Evolutionary conservation across 1,140 invertebrate species (phyloP).

Genomic region (Steinernema khuongi): DNA sequence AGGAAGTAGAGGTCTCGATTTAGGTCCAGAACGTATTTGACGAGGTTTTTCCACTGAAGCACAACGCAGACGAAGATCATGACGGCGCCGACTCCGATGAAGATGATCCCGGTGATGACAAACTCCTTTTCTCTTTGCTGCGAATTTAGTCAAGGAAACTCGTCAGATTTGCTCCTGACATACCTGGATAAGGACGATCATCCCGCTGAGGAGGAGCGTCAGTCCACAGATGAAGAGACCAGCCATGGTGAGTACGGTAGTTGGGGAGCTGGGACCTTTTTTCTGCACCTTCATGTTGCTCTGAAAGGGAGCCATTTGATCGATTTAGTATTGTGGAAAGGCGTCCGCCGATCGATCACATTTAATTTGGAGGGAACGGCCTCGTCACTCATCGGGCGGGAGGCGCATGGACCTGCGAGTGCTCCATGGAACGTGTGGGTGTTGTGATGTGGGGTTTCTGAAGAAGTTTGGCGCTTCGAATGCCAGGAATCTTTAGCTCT

Average conservation of each 20-base stretch:
- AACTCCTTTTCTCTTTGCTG: constrained; percentile 28
- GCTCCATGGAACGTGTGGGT: too few relatives aligned
- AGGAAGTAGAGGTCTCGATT: constrained; percentile 36
- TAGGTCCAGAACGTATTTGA: constrained; percentile 34
- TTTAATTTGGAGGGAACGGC: too few relatives aligned
- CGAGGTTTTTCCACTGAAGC: constrained; percentile 36
- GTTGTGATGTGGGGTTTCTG: too few relatives aligned
- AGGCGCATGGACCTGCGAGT: too few relatives aligned
- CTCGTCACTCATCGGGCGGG: too few relatives aligned
- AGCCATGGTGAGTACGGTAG: constrained; percentile 31
- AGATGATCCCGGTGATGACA: constrained; percentile 32
- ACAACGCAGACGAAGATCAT: constrained; percentile 33
- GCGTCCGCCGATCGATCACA: too few relatives aligned
- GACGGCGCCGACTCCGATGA: constrained; percentile 21
- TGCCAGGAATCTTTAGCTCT: too few relatives aligned
- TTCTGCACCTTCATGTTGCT: constrained; percentile 4
- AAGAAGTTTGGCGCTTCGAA: too few relatives aligned
- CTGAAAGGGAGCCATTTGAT: too few relatives aligned
- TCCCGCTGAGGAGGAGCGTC: constrained; percentile 25
- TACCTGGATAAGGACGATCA: constrained; percentile 26
- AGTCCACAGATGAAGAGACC: constrained; percentile 28
- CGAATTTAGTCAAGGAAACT: not conserved
- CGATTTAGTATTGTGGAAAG: too few relatives aligned
- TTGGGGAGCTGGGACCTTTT: constrained; percentile 30
- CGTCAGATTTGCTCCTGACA: not conserved